Evolutionary conservation across 2,797 vertebrate species (phyloP).

Genomic region (Hozukius guyotensis): DNA sequence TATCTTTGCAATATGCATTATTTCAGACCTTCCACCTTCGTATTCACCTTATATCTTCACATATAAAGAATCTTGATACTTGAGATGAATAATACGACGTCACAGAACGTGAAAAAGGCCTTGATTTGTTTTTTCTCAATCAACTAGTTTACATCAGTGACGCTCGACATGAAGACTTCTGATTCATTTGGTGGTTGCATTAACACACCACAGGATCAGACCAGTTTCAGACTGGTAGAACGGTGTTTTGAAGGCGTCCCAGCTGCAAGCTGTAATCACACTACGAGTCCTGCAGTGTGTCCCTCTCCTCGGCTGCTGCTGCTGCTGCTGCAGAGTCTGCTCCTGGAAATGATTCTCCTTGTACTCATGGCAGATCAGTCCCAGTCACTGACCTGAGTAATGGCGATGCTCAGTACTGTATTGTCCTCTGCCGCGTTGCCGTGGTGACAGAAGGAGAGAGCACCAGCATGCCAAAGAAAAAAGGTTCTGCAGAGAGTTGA

Average conservation of each 20-base stretch:
- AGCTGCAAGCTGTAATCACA: constrained; percentile 31
- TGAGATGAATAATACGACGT: not conserved
- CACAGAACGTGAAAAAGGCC: not conserved
- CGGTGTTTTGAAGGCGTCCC: constrained; percentile 17
- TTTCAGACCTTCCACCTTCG: not conserved
- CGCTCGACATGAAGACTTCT: not conserved
- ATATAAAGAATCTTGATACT: not conserved
- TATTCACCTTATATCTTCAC: not conserved
- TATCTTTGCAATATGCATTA: not conserved
- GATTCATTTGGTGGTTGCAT: not conserved
- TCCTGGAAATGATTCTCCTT: constrained; percentile 60
- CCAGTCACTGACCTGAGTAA: constrained; percentile 75
- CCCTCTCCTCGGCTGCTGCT: constrained; percentile 15
- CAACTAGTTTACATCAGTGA: not conserved
- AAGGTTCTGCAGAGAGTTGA: constrained; percentile 64
- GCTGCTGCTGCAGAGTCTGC: constrained; percentile 32
- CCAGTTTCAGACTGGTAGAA: constrained; percentile 12
- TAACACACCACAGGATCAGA: not conserved
- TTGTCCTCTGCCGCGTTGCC: constrained; percentile 71
- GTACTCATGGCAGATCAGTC: constrained; percentile 65
- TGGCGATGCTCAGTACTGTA: constrained; percentile 62
- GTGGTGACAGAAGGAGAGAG: constrained; percentile 67
- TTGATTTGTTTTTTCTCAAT: not conserved
- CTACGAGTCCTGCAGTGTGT: constrained; percentile 4
- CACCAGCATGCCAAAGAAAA: constrained; percentile 57